Base-by-base conservation (phyloP, 2,797 vertebrate species). In the Gouania willdenowi region DNA sequence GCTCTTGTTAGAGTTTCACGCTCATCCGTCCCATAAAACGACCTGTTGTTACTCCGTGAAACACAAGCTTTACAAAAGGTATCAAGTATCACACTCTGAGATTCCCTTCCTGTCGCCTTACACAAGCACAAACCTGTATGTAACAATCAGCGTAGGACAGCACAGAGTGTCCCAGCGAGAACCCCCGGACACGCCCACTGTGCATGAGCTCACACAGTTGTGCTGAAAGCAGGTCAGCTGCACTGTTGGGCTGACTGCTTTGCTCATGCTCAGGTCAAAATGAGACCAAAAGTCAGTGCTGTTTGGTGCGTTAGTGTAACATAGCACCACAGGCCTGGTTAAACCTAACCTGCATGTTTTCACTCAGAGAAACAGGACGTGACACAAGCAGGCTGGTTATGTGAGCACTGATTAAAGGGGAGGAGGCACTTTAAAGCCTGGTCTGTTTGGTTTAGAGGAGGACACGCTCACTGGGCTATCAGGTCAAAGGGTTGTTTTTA, bases 91-190 rank as follows among this genome's bases (percentile, higher is more conserved):
- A 51, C 71, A 76, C 54, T 66, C 63, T 25, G 36, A 36, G 43
- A 70, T 66, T 34, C 59, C 72, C 63, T 79, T 77, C 61, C 60
- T 66, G 54, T 75, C 64, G 39, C 28, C 48, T 50, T 60, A 54
- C 54, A 55, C 50, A 31, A 6, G 1, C 48, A 44, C 46, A 60
- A 63, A 41, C 42, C 43, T 65, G 45, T 66, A 67, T 66, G 73
- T 12, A 54, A 70, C 56, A 56, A 55, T 71, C 55, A 67, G 41
- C 48, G 44, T 23, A 17, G 8, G 4, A 18, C 23, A 21, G 31
- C 7, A 2, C 5, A 2, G n/a, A n/a, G 8, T 2, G 41, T 41
- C 66, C 67, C 63, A 19, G 34, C n/a, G n/a, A 66, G 66, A 64
- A 60, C 35, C 21, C 9, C 59, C 40, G 41, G 39, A 63, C 34